A percentile compares a stretch with the other conserved stretches of the same genome.
Evolutionary conservation across 2,113 vertebrate genomes (phyloP).

Genomic region (Myanophis thanlyinensis): DNA sequence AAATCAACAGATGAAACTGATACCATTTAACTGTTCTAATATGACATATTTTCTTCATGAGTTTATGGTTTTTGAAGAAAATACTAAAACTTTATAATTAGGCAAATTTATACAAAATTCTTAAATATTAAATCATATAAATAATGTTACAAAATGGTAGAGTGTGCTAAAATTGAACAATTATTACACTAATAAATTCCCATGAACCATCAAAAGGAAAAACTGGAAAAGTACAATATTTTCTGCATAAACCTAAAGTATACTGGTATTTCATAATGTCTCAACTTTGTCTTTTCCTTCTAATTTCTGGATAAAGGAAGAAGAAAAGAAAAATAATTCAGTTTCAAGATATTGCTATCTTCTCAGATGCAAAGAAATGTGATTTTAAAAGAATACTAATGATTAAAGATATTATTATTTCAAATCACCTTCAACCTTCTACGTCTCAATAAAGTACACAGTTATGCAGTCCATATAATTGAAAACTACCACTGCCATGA

Average conservation of each 20-base stretch:
- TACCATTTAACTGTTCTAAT: not conserved
- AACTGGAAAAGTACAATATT: not conserved
- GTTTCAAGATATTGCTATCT: not conserved
- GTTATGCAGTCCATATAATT: constrained; percentile 60
- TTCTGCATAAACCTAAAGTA: not conserved
- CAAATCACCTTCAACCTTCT: constrained; percentile 70
- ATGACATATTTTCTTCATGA: constrained; percentile 1
- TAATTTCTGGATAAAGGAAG: not conserved
- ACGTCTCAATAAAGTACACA: constrained; percentile 67
- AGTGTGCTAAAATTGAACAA: not conserved
- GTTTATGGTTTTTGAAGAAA: not conserved
- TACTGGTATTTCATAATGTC: not conserved
- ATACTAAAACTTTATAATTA: constrained; percentile 14
- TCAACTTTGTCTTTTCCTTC: not conserved
- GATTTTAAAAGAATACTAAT: constrained; percentile 65
- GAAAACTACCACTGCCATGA: constrained; percentile 39
- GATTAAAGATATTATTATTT: constrained; percentile 74
- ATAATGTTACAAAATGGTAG: not conserved
- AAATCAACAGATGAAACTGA: constrained; percentile 43
- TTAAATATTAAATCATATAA: not conserved
- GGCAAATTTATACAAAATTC: not conserved
- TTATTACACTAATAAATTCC: not conserved
- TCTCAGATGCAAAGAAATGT: not conserved
- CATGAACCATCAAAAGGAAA: not conserved
- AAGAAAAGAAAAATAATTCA: not conserved